phyloP scores from a whole-genome alignment of 2,113 vertebrate genomes.

The Synodontis membranacea region DNA sequence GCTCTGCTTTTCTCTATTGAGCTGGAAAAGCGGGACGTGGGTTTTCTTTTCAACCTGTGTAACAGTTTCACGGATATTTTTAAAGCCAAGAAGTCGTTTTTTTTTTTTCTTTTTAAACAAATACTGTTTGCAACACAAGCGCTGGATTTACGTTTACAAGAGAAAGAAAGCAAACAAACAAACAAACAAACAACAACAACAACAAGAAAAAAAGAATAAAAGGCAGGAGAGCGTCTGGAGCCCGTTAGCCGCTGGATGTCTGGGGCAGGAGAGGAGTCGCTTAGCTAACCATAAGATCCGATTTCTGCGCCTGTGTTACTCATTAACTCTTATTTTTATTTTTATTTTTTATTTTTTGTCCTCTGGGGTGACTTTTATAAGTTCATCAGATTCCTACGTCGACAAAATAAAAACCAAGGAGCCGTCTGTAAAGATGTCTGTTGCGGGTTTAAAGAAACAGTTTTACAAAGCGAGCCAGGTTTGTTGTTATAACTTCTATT shows the following conservation, averaged over 20 bases:
- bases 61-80: neutral
- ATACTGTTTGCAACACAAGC: neutral
- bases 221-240: neutral
- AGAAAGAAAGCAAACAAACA: too few relatives aligned
- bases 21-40: neutral
- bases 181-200: too few relatives aligned
- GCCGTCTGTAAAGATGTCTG: constrained; percentile 82
- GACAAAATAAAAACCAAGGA: constrained; percentile 25
- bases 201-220: neutral
- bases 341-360: neutral
- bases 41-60: neutral
- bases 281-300: neutral
- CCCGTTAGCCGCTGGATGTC: neutral
- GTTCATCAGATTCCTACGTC: neutral
- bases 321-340: neutral
- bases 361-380: neutral
- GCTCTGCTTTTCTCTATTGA: neutral
- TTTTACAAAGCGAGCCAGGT: constrained; percentile 99
- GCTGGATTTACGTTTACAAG: neutral
- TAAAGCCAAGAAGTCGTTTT: neutral
- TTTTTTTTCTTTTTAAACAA: neutral
- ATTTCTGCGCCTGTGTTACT: neutral
- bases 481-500: constrained; percentile 65
- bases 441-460: constrained; percentile 95
- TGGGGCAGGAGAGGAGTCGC: neutral